Base-by-base conservation (phyloP, 2,888 invertebrate species). In the Eretmocerus hayati region DNA sequence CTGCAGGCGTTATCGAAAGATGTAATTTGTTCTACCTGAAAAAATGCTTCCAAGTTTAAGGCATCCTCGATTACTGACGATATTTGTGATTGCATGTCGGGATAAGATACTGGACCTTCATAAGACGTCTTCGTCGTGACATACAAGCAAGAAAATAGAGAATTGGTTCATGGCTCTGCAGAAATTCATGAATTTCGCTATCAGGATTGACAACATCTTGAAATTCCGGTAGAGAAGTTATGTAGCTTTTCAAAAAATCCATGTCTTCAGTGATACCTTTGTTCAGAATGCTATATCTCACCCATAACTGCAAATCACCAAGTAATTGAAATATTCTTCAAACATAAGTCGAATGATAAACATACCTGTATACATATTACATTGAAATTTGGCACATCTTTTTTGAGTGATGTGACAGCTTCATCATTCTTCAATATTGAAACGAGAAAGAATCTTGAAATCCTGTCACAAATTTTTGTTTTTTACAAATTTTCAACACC, bases 281-380 rank as follows among this genome's bases (percentile, higher is more conserved):
- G 15, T 58, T 59, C 33, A 69, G 54, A 30, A 71, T 58, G 31
- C 60, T 66, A 44, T 68, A 64, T 45, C 68, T 67, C 41, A 70
- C 53, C 70, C 70, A 71, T 16, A 63, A 63, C 67, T 70, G 23
- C 11, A 57, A 59, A 55, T 39, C 35, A 33, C n/a, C n/a, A n/a
- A n/a, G n/a, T n/a, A n/a, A n/a, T n/a, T n/a, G n/a, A n/a, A n/a
- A n/a, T n/a, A n/a, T n/a, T n/a, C n/a, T n/a, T n/a, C n/a, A n/a
- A n/a, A n/a, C n/a, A n/a, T n/a, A n/a, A n/a, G n/a, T n/a, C n/a
- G n/a, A n/a, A n/a, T n/a, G n/a, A n/a, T n/a, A n/a, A n/a, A 46
- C n/a, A 44, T 22, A 68, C 69, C 60, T 71, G 70, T 37, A 70
- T 61, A 3, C 66, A 44, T 30, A 61, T 54, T 8, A 56, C 53